phyloP scores from a whole-genome alignment of 2,888 invertebrate species.

The Apamea crenata region DNA sequence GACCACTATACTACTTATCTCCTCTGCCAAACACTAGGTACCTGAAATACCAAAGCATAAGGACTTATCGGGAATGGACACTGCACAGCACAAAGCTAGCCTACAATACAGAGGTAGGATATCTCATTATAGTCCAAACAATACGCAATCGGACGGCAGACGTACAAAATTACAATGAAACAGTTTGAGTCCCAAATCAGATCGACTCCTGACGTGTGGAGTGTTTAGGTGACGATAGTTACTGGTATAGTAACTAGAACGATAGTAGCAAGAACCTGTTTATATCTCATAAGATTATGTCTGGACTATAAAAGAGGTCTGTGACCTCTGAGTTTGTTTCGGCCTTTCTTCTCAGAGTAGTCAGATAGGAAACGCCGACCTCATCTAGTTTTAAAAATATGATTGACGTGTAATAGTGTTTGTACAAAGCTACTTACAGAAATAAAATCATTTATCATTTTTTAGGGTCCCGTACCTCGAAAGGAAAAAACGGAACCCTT shows the following conservation, averaged over 20 bases:
- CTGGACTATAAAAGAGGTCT: no score
- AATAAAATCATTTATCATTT: no score
- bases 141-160: conserved; percentile 72
- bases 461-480: no score
- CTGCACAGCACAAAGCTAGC: conserved; percentile 27
- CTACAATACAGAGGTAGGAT: conserved; percentile 58
- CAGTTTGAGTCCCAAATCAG: conserved; percentile 63
- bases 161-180: conserved; percentile 70
- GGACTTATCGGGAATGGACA: conserved; percentile 15
- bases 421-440: no score
- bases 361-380: no score
- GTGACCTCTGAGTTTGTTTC: no score
- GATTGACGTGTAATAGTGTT: no score
- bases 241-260: conserved; percentile 19
- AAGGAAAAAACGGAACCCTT: no score
- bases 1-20: no score
- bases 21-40: not conserved
- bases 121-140: conserved; percentile 74
- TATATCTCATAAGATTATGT: no score
- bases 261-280: conserved; percentile 12
- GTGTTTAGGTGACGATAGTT: conserved; percentile 40
- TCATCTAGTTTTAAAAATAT: no score
- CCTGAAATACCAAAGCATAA: not conserved
- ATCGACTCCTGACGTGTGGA: conserved; percentile 50
- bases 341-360: no score